These are phyloP conservation scores for Miichthys miiuy DNA, from an alignment of 2,797 vertebrate genomes.

Conservation along the genomic window DNA sequence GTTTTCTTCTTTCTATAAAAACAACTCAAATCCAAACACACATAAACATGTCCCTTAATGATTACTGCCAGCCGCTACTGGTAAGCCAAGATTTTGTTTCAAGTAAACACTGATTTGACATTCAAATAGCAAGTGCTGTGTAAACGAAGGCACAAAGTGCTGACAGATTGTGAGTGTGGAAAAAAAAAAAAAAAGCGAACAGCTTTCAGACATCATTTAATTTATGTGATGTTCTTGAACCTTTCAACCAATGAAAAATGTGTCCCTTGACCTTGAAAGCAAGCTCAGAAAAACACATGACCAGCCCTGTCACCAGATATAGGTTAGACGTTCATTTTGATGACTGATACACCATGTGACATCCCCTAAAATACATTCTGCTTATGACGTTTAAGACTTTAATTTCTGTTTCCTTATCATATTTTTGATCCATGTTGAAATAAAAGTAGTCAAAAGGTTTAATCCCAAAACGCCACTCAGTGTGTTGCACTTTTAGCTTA, in stretches of 20 bases:
- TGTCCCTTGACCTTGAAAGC: background rate
- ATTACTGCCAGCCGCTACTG: conserved; percentile 41
- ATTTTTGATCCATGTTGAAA: background rate
- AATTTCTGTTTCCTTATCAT: background rate
- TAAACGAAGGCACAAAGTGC: conserved; percentile 16
- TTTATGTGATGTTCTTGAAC: conserved; percentile 14
- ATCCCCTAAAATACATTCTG: background rate
- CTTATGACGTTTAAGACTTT: background rate
- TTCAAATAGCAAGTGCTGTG: conserved; percentile 23
- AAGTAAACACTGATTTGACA: conserved; percentile 50
- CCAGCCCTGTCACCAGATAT: background rate
- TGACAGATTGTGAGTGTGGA: conserved; percentile 22
- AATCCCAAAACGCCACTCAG: background rate
- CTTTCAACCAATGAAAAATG: conserved; percentile 20
- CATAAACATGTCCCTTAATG: conserved; percentile 51
- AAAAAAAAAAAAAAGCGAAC: background rate
- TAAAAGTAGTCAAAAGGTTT: background rate
- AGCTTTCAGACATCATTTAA: background rate
- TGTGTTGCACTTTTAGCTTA: background rate
- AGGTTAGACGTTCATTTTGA: background rate
- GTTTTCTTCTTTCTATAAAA: conserved; percentile 54
- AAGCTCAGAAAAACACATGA: background rate
- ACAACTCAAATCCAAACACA: conserved; percentile 50
- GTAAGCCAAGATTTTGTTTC: conserved; percentile 50
- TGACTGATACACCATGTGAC: background rate